phyloP scores from a whole-genome alignment of 2,888 invertebrate genomes.

The Polia nebulosa region DNA sequence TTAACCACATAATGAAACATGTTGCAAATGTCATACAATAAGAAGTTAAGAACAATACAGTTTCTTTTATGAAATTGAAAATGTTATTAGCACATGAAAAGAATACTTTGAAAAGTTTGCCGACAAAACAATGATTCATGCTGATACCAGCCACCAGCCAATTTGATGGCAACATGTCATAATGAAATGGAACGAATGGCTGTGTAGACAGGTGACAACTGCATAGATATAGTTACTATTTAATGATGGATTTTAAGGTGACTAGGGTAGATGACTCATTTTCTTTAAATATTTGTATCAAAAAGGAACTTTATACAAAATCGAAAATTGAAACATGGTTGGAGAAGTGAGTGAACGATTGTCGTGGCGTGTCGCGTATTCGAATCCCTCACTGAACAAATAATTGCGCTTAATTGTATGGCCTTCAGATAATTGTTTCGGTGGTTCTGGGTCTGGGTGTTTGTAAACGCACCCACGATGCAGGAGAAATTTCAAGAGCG shows the following conservation, averaged over 20 bases:
- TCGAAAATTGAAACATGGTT: no score
- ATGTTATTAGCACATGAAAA: constrained; percentile 26
- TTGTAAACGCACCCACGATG: no score
- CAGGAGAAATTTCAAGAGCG: no score
- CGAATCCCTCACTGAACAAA: no score
- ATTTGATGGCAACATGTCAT: constrained; percentile 11
- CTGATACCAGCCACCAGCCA: background rate
- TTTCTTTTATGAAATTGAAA: constrained; percentile 25
- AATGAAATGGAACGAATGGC: constrained; percentile 7
- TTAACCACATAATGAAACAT: constrained; percentile 5
- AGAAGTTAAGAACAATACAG: constrained; percentile 23
- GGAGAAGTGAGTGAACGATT: no score
- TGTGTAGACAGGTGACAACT: constrained; percentile 21
- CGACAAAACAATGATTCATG: constrained; percentile 35
- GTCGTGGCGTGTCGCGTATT: no score
- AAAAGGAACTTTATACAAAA: no score
- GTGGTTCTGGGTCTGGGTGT: no score
- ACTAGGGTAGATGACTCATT: no score
- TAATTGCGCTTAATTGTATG: no score
- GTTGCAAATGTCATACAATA: constrained; percentile 12
- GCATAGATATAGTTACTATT: background rate
- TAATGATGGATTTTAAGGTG: background rate
- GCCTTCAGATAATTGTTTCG: no score
- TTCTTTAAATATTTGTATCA: no score
- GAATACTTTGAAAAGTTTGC: constrained; percentile 18